These are phyloP conservation scores for Bimastos eiseni DNA, from an alignment of 2,888 invertebrate species.

Conservation along the genomic window DNA sequence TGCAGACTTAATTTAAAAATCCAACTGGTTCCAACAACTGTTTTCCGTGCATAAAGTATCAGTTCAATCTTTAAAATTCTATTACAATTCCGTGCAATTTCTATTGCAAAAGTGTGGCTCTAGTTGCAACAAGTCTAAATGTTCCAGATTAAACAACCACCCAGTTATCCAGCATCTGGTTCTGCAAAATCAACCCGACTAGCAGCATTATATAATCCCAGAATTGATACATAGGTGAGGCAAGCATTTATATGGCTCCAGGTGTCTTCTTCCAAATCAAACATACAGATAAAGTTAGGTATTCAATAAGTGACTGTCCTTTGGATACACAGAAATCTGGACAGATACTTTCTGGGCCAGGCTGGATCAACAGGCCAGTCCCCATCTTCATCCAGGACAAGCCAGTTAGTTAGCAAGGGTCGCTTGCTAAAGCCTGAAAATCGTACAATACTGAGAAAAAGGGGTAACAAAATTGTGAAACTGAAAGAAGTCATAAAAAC, in stretches of 20 bases:
- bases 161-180: not conserved
- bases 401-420: not conserved
- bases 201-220: not conserved
- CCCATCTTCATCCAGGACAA: not conserved
- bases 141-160: not conserved
- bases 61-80: no score
- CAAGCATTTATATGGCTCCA: constrained; percentile 3
- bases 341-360: not conserved
- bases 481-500: not conserved
- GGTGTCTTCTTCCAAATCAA: not conserved
- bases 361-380: not conserved
- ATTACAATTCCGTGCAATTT: not conserved
- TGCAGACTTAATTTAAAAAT: not conserved
- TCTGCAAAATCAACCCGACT: not conserved
- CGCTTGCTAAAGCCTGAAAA: not conserved
- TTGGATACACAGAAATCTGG: not conserved
- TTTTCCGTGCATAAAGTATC: not conserved
- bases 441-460: not conserved
- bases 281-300: not conserved
- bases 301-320: not conserved
- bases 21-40: not conserved
- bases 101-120: not conserved
- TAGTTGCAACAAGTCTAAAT: not conserved
- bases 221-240: not conserved
- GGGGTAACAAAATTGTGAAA: not conserved